phyloP scores from a whole-genome alignment of 2,113 vertebrate species.

The Motacilla tschutschensis region DNA sequence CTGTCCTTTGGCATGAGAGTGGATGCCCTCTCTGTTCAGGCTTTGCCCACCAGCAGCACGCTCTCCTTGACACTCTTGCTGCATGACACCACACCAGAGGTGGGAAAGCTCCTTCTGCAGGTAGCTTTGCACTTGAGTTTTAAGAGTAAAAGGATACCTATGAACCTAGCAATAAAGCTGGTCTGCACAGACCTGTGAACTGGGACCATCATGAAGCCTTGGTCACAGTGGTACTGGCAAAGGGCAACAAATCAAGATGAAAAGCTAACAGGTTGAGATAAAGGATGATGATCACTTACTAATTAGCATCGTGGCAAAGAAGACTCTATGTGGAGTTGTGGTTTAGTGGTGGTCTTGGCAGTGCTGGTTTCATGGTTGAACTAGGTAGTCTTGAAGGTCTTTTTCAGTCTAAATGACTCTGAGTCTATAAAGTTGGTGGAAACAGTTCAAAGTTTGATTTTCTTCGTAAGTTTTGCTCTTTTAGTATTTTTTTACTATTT shows the following conservation, averaged over 20 bases:
- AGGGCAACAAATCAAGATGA: background rate
- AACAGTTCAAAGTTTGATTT: background rate
- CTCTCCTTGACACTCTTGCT: background rate
- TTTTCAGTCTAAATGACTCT: background rate
- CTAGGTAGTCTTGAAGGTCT: background rate
- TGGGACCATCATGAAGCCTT: background rate
- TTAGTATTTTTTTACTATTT: background rate
- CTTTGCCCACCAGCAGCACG: accelerated
- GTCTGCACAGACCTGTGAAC: background rate
- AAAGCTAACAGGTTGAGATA: background rate
- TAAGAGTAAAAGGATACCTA: background rate
- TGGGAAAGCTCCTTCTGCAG: background rate
- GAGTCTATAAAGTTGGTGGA: background rate
- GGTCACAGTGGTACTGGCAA: background rate
- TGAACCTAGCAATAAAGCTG: background rate
- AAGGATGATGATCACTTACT: background rate
- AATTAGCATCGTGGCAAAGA: background rate
- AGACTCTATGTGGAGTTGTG: accelerated
- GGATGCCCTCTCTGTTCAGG: background rate
- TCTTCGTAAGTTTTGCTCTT: background rate
- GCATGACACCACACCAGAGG: background rate
- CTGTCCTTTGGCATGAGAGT: accelerated
- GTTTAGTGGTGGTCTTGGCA: background rate
- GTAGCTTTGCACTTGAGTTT: background rate
- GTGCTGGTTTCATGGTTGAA: background rate